Conservation (phyloP, 2,797 vertebrate genomes). For the Tokudaia muenninki region DNA sequence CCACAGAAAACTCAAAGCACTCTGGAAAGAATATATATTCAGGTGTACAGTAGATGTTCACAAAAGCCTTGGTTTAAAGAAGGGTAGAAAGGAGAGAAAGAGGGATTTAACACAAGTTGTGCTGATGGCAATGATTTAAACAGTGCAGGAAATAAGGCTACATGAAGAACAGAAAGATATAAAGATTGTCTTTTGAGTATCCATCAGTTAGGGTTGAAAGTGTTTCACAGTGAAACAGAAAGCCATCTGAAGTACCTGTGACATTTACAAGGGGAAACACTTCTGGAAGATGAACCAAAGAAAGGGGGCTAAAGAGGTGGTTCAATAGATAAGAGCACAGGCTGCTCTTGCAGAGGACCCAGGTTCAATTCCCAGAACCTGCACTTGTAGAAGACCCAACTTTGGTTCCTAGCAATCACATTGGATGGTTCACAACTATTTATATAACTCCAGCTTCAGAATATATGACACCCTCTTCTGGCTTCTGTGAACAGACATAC, state of each 20-base stretch:
- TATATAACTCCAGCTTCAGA: neutral
- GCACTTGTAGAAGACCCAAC: neutral
- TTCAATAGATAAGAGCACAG: neutral
- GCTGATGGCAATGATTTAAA: neutral
- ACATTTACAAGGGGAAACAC: too few species aligned
- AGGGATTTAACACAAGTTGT: neutral
- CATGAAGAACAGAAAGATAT: neutral
- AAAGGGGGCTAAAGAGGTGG: neutral
- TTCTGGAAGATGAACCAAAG: neutral
- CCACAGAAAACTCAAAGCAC: neutral
- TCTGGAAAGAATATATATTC: slow-evolving; percentile 7
- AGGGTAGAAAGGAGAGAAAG: neutral
- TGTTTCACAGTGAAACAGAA: neutral
- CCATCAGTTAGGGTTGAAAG: neutral
- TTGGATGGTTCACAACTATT: neutral
- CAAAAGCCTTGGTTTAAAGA: neutral
- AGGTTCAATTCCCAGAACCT: neutral
- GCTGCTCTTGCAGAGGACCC: neutral
- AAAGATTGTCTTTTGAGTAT: neutral
- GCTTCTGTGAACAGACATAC: neutral
- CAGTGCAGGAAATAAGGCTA: neutral
- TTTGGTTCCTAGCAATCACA: neutral
- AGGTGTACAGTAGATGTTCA: neutral
- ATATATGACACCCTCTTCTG: neutral
- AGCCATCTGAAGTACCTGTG: neutral